Evolutionary conservation across 2,797 vertebrate species (phyloP).

Genomic region (Lacerta bilineata): DNA sequence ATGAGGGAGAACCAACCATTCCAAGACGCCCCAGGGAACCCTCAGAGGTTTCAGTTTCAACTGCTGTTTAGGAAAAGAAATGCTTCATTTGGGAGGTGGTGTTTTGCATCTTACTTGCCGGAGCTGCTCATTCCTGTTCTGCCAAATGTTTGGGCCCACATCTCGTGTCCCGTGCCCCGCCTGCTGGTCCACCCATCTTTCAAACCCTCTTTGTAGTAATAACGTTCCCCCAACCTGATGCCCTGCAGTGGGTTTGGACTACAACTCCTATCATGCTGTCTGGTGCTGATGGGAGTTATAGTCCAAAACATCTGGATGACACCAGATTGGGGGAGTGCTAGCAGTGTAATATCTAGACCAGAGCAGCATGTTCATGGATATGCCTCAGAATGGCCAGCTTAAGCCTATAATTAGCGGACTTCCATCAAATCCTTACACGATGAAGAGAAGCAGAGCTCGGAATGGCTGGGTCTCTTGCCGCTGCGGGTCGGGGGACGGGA

Average conservation of each 20-base stretch:
- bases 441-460: slow-evolving; percentile 77
- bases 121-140: background rate
- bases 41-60: slow-evolving; percentile 76
- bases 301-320: too few relatives aligned
- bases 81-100: slow-evolving; percentile 21
- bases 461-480: slow-evolving; percentile 78
- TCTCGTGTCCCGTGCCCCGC: background rate
- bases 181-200: background rate
- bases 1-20: slow-evolving; percentile 55
- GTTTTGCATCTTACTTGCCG: background rate
- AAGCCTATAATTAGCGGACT: background rate
- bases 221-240: too few relatives aligned
- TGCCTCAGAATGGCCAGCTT: background rate
- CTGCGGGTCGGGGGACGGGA: slow-evolving; percentile 74
- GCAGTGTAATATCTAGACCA: too few relatives aligned
- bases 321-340: background rate
- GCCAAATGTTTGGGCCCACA: background rate
- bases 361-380: background rate
- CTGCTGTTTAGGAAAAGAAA: slow-evolving; percentile 57
- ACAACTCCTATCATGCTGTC: too few relatives aligned
- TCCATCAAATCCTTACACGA: slow-evolving; percentile 76
- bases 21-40: slow-evolving; percentile 74
- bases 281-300: too few relatives aligned
- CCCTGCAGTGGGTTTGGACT: too few relatives aligned
- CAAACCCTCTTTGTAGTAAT: background rate